Evolutionary conservation across 37 sponge, comb jelly and placozoan species (phyloP).

Genomic region (Ianthella basta): DNA sequence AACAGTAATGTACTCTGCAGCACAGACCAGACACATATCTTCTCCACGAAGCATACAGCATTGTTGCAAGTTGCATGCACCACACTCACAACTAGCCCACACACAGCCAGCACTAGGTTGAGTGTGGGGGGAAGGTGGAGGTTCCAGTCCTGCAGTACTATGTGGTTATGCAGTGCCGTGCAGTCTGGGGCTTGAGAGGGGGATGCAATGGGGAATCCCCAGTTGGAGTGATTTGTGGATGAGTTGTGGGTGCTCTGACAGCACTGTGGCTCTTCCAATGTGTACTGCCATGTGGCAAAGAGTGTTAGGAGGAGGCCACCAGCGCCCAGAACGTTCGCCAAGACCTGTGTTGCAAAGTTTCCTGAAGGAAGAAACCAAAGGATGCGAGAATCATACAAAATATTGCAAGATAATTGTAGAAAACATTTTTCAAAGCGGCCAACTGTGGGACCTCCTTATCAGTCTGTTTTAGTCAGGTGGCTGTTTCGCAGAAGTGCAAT

Average conservation of each 20-base stretch:
- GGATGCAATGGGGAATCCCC: not conserved
- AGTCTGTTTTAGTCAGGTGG: no score
- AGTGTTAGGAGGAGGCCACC: conserved; percentile 32
- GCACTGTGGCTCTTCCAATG: conserved; percentile 41
- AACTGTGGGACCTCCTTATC: no score
- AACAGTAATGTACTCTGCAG: not conserved
- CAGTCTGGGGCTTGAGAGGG: conserved; percentile 7
- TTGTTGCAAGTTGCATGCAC: no score
- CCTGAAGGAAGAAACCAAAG: conserved; percentile 32
- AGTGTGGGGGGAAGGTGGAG: conserved; percentile 36
- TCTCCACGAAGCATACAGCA: no score
- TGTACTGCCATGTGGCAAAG: conserved; percentile 72
- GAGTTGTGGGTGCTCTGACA: conserved; percentile 8
- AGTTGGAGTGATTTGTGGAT: not conserved
- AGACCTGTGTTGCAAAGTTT: conserved; percentile 60
- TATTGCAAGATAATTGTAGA: no score
- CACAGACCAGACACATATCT: no score
- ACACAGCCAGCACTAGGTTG: conserved; percentile 28
- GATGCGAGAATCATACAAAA: not conserved
- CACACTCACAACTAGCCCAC: conserved; percentile 48
- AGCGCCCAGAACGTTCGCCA: conserved; percentile 29
- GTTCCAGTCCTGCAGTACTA: not conserved
- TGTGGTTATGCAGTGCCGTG: conserved; percentile 22
- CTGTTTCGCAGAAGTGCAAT: no score
- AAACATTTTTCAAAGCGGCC: no score